These are phyloP conservation scores for Drosophila equinoxialis DNA, from an alignment of 1,140 invertebrate species.

Conservation along the genomic window DNA sequence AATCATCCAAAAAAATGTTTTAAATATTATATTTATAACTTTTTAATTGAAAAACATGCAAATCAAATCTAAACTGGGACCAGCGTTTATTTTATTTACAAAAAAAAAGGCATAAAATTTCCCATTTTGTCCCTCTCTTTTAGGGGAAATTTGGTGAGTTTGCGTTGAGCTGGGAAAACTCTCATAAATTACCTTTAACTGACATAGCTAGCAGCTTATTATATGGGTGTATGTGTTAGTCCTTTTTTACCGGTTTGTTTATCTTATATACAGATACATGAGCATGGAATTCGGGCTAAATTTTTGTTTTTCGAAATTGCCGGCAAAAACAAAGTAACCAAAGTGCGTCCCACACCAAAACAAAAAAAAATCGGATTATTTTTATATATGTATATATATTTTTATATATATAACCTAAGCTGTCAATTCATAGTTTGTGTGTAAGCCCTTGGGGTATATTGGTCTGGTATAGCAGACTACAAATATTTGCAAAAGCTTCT, in stretches of 20 bases:
- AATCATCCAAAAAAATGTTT: too few relatives aligned
- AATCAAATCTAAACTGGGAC: not conserved
- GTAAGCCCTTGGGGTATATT: conserved; percentile 5
- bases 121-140: conserved; percentile 3
- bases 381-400: conserved; percentile 10
- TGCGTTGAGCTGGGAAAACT: conserved; percentile 42
- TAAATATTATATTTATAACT: too few relatives aligned
- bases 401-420: conserved; percentile 33
- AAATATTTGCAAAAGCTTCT: conserved; percentile 51
- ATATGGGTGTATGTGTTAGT: conserved; percentile 8
- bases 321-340: conserved; percentile 51
- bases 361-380: conserved; percentile 1
- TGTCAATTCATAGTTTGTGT: conserved; percentile 46
- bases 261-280: conserved; percentile 45
- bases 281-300: conserved; percentile 27
- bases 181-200: conserved; percentile 4
- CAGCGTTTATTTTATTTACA: not conserved
- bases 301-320: conserved; percentile 45
- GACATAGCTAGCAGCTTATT: not conserved
- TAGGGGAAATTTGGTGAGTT: conserved; percentile 55
- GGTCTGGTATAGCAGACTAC: conserved; percentile 38
- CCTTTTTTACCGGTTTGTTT: conserved; percentile 63
- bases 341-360: conserved; percentile 28
- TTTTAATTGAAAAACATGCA: not conserved
- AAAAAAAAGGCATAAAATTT: conserved; percentile 2